Base-by-base conservation (phyloP, 2,797 vertebrate genomes). In the Mormyrops boulengeri region DNA sequence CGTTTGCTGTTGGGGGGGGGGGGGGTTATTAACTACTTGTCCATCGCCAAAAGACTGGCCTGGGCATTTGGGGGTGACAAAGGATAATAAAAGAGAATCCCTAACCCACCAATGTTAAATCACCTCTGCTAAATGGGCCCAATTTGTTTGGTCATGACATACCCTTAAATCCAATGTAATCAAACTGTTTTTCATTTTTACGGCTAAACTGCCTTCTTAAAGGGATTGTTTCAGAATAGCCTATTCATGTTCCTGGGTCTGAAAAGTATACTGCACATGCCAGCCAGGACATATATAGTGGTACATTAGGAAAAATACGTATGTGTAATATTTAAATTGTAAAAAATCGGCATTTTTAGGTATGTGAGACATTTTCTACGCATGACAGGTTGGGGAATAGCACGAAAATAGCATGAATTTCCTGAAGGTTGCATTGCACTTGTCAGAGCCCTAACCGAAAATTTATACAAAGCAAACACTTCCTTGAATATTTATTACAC, bases 401-500 rank as follows among this genome's bases (percentile, higher is more conserved):
- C 41, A 47, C 22, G 11, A 91, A 90, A 62, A 49, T 90, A 85
- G 86, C 89, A 88, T 90, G 60, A 49, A 91, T 84, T 49, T 19
- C 66, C 90, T 88, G 30, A 57, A 12, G 14, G 53, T 44, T 30
- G 57, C 22, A 62, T 52, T n/a, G 80, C 77, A 89, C 17, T 60
- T 82, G 89, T 89, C 82, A 85, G 91, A 88, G 91, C 85, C 90
- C 77, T 91, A 88, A 8, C 84, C 88, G 92, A 93, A 87, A 92
- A 92, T 89, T 89, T 89, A 86, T 90, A 92, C 85, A n/a, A 47
- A 90, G 91, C 92, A 92, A 91, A 91, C 91, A 89, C 90, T 89
- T 90, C 88, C 50, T 94, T 90, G 94, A 94, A 95, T 94, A 95
- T 95, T 94, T 91, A 95, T 93, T 90, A 90, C 92, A 60, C 92